Percentiles rank a stretch among this genome's conserved stretches.
Conservation (phyloP, 2,113 vertebrate genomes). For the Sorex araneus region DNA sequence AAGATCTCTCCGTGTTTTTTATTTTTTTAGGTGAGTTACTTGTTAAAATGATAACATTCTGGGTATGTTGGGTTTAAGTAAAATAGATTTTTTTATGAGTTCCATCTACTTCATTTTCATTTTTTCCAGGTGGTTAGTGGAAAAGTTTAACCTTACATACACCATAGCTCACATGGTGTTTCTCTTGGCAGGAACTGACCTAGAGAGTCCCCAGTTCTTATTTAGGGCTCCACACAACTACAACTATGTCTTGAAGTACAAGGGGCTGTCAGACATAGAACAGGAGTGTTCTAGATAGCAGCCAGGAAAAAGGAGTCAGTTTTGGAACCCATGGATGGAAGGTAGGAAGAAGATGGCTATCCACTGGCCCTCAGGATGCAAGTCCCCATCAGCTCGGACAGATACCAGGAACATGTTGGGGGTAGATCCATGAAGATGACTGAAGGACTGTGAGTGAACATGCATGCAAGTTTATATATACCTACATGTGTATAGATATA, state of each 20-base stretch:
- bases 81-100: not conserved
- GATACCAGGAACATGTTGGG: not conserved
- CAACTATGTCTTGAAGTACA: too few species aligned
- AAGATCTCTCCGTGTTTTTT: not conserved
- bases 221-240: too few species aligned
- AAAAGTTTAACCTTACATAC: not conserved
- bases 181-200: not conserved
- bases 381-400: not conserved
- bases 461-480: not conserved
- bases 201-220: not conserved
- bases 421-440: not conserved
- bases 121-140: not conserved
- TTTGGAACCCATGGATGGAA: not conserved
- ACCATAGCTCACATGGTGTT: not conserved
- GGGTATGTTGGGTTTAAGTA: not conserved
- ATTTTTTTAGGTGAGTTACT: constrained; percentile 35
- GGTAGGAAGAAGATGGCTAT: not conserved
- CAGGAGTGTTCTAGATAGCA: not conserved
- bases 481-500: not conserved
- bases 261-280: not conserved
- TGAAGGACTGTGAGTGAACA: not conserved
- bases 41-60: not conserved
- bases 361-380: not conserved
- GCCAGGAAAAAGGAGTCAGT: not conserved
- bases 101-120: constrained; percentile 18